Percentiles rank a stretch among this genome's conserved stretches.
Conservation (phyloP, 2,797 vertebrate genomes). For the Schizopygopsis malacanthus region DNA sequence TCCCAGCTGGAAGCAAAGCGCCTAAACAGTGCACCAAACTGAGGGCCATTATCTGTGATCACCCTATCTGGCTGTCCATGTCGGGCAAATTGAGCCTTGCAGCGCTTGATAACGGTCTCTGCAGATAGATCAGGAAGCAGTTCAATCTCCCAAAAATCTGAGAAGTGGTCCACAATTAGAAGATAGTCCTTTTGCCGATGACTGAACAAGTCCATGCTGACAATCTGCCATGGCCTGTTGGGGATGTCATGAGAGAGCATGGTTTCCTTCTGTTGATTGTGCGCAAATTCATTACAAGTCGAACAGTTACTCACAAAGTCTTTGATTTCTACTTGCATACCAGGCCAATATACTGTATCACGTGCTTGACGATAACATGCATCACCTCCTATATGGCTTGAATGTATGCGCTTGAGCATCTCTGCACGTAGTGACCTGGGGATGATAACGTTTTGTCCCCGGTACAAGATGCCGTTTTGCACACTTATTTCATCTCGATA, state of each 20-base stretch:
- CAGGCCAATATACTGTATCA: constrained; percentile 45
- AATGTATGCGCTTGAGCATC: constrained; percentile 26
- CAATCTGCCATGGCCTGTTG: constrained; percentile 14
- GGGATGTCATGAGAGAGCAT: constrained; percentile 29
- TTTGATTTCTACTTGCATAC: constrained; percentile 47
- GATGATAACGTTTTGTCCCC: constrained; percentile 42
- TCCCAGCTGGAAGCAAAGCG: constrained; percentile 6
- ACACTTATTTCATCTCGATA: not conserved
- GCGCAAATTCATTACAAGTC: constrained; percentile 36
- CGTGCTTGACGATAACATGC: constrained; percentile 32
- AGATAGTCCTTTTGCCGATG: constrained; percentile 7
- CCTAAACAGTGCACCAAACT: constrained; percentile 9
- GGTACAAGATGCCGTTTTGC: constrained; percentile 41
- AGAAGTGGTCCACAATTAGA: not conserved
- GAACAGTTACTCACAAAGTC: constrained; percentile 31
- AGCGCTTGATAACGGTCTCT: constrained; percentile 23
- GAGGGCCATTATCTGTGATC: too few species aligned
- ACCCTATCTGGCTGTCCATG: too few species aligned
- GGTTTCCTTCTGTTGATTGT: constrained; percentile 7
- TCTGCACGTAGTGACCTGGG: constrained; percentile 37
- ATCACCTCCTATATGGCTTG: constrained; percentile 44
- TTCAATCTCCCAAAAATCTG: constrained; percentile 44
- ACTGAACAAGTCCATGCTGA: constrained; percentile 34
- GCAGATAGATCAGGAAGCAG: constrained; percentile 35
- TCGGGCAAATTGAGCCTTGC: constrained; percentile 1